A percentile compares a stretch with the other conserved stretches of the same genome.
Conservation (phyloP, 2,888 invertebrate genomes). For the Cephus nigrinus region DNA sequence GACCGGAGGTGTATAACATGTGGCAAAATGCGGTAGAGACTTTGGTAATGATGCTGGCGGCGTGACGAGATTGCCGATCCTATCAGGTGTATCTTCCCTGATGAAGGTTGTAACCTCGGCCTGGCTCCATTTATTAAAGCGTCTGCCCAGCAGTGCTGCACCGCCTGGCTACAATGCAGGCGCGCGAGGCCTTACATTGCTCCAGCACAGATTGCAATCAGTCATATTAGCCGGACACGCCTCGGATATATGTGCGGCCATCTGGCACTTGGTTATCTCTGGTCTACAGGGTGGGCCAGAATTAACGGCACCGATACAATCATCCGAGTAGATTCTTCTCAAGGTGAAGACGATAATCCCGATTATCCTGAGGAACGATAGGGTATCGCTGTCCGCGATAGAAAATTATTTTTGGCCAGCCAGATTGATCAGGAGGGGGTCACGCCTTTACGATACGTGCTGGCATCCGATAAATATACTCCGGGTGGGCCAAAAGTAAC, state of each 20-base stretch:
- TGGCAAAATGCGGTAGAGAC: conserved; percentile 43
- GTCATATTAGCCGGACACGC: conserved; percentile 56
- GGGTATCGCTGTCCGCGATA: conserved; percentile 13
- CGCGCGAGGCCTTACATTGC: conserved; percentile 24
- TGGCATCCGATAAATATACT: conserved; percentile 22
- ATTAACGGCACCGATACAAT: conserved; percentile 41
- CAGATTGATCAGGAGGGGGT: conserved; percentile 19
- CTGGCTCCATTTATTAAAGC: conserved; percentile 57
- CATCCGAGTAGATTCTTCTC: conserved; percentile 13
- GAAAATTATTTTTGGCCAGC: conserved; percentile 38
- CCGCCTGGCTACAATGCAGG: conserved; percentile 12
- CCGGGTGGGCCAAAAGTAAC: neutral
- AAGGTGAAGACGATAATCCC: neutral
- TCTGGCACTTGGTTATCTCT: conserved; percentile 40
- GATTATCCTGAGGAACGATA: conserved; percentile 13
- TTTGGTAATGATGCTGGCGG: conserved; percentile 47
- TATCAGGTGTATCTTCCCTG: conserved; percentile 57
- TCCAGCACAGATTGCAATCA: conserved; percentile 51
- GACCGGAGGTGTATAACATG: conserved; percentile 7
- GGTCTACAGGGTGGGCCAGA: conserved; percentile 17
- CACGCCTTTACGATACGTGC: conserved; percentile 40
- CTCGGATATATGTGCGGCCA: conserved; percentile 36
- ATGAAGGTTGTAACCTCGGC: conserved; percentile 60
- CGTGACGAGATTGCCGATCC: conserved; percentile 57
- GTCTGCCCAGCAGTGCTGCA: conserved; percentile 2